phyloP scores from a whole-genome alignment of 2,888 invertebrate genomes.

The Cerastoderma edule region DNA sequence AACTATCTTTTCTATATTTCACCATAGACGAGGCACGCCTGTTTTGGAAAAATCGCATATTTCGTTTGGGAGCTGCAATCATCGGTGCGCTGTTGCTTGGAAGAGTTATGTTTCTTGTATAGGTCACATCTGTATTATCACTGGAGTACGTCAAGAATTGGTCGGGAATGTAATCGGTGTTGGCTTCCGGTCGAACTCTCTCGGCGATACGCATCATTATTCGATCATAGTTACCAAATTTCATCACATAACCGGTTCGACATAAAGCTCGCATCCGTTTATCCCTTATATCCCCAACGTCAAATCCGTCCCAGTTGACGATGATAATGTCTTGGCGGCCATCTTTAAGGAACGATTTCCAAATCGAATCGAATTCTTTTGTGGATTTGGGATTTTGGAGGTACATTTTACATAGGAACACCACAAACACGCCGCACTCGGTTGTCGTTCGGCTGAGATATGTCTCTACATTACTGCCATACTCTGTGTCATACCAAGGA shows the following conservation, averaged over 20 bases:
- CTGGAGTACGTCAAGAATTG: not conserved
- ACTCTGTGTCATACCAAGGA: not conserved
- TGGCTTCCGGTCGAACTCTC: not conserved
- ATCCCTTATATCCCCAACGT: not conserved
- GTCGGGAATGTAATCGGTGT: not conserved
- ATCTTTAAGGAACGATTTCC: conserved; percentile 16
- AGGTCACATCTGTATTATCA: no score
- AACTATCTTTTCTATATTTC: no score
- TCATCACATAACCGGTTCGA: conserved; percentile 5
- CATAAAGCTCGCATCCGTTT: not conserved
- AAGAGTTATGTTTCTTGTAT: no score
- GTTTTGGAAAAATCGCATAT: no score
- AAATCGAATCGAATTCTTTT: conserved; percentile 14
- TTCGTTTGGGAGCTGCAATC: no score
- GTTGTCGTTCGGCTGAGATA: not conserved
- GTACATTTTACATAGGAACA: conserved; percentile 25
- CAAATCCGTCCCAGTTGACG: conserved; percentile 5
- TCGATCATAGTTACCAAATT: conserved; percentile 3
- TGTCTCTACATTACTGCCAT: not conserved
- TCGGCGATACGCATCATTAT: conserved; percentile 6
- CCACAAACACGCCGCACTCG: not conserved
- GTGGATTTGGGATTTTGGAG: not conserved
- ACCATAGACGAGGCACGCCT: no score
- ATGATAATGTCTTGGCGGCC: conserved; percentile 10
- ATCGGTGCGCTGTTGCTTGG: no score